Evolutionary conservation across 2,888 invertebrate genomes (phyloP).

Genomic region (Agapostemon virescens): DNA sequence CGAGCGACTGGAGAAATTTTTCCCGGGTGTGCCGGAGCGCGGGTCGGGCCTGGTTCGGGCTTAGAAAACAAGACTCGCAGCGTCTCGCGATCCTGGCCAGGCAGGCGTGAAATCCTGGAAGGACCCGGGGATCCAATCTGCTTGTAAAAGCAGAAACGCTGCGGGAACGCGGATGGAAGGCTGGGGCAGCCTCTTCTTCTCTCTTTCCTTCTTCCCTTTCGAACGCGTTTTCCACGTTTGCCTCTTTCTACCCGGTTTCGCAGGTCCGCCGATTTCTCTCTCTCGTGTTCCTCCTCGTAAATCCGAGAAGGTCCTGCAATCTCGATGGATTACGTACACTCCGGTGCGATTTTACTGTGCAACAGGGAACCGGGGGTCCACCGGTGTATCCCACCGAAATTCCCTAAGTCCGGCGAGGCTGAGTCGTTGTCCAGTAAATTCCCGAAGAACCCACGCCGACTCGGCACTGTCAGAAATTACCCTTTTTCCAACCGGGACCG

Average conservation of each 20-base stretch:
- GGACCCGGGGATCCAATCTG: constrained; percentile 63
- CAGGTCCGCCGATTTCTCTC: neutral
- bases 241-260: neutral
- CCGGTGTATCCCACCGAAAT: constrained; percentile 44
- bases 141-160: constrained; percentile 69
- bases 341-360: constrained; percentile 63
- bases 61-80: constrained; percentile 46
- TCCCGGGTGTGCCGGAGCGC: constrained; percentile 4
- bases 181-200: too few species aligned
- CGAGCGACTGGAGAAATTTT: constrained; percentile 35
- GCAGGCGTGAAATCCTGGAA: constrained; percentile 57
- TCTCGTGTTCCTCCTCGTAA: constrained; percentile 49
- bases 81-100: constrained; percentile 55
- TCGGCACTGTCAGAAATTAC: neutral
- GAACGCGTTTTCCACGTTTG: too few species aligned
- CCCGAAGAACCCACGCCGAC: constrained; percentile 26
- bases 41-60: neutral
- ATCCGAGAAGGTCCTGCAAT: constrained; percentile 64
- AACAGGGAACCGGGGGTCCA: constrained; percentile 41
- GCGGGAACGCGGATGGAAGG: neutral
- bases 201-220: neutral
- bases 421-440: constrained; percentile 60
- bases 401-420: constrained; percentile 48
- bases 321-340: constrained; percentile 67
- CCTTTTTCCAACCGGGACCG: too few species aligned